Evolutionary conservation across 2,797 vertebrate species (phyloP), one percentile per base, ranked within the genome.

Genomic region (Smutsia temminckii): DNA sequence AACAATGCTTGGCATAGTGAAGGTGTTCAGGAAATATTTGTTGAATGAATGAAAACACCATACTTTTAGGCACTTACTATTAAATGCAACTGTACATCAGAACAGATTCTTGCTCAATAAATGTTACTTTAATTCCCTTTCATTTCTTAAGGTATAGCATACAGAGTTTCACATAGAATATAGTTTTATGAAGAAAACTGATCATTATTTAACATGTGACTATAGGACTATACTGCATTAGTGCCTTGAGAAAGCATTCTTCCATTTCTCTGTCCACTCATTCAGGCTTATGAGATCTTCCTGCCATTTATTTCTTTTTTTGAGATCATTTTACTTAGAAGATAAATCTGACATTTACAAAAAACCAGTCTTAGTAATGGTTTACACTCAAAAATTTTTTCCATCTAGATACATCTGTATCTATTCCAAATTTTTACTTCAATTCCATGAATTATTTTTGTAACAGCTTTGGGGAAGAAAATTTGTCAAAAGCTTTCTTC

Each of bases 211-310:
- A 71, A 34, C 53, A 29, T 46, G 7, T 37, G 51, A 13, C 17
- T 83, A 0, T 84, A 59, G 37, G 51, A 66, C 37, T 40, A 21
- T 66, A 63, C 11, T 83, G 23, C 37, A 12, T 20, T 85, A 6
- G 25, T 80, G 27, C 55, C 13, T 83, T 77, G 32, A 77, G 49
- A 88, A 84, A 78, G 34, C 69, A 42, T 87, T 88, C 34, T 63
- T 88, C 83, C 68, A 49, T 34, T 87, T 77, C 68, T 55, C 63
- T 61, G 34, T 69, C 42, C 32, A 29, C 17, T 57, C 20, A 53
- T 91, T 93, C 68, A 86, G 69, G 78, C 75, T 68, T 64, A 40
- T 61, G 55, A 81, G 40, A 66, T 85, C 61, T 93, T 88, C n/a
- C 23, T 83, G n/a, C 46, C 93, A 71, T 80, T 86, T 89, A 53